Conservation (phyloP, 2,797 vertebrate species). For the Acropternis orthonyx region DNA sequence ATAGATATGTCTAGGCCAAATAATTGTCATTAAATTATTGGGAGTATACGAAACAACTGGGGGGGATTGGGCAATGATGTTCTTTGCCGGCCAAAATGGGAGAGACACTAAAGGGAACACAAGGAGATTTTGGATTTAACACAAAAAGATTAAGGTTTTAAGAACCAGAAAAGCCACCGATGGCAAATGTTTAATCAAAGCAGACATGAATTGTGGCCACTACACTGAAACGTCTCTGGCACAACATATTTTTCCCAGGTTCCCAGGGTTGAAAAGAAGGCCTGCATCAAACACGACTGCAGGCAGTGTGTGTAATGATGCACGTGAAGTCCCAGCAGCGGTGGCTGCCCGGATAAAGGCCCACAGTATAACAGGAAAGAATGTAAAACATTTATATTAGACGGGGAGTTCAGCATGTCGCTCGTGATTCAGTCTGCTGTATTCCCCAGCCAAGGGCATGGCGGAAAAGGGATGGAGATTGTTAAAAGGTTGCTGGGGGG, state of each 20-base stretch:
- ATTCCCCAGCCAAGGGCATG: constrained; percentile 25
- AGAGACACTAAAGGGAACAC: neutral
- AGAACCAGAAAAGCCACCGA: neutral
- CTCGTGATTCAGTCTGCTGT: constrained; percentile 39
- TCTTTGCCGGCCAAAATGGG: neutral
- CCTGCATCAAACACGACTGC: neutral
- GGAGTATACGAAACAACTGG: neutral
- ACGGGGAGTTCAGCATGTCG: constrained; percentile 30
- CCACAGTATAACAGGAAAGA: constrained; percentile 24
- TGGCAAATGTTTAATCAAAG: neutral
- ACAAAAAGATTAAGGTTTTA: neutral
- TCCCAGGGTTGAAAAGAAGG: constrained; percentile 36
- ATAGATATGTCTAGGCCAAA: neutral
- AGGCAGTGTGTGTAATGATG: constrained; percentile 13
- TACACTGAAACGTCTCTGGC: neutral
- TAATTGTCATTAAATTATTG: neutral
- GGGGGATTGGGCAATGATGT: neutral
- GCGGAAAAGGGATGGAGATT: constrained; percentile 48
- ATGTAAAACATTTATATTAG: constrained; percentile 64
- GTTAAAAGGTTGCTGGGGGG: constrained; percentile 54
- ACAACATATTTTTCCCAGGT: neutral
- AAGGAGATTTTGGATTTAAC: neutral
- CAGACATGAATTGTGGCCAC: neutral
- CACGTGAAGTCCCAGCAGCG: constrained; percentile 50
- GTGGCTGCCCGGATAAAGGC: constrained; percentile 19